These are phyloP conservation scores for Ophioninae sp. DNA, from an alignment of 2,888 invertebrate genomes.

Conservation along the genomic window DNA sequence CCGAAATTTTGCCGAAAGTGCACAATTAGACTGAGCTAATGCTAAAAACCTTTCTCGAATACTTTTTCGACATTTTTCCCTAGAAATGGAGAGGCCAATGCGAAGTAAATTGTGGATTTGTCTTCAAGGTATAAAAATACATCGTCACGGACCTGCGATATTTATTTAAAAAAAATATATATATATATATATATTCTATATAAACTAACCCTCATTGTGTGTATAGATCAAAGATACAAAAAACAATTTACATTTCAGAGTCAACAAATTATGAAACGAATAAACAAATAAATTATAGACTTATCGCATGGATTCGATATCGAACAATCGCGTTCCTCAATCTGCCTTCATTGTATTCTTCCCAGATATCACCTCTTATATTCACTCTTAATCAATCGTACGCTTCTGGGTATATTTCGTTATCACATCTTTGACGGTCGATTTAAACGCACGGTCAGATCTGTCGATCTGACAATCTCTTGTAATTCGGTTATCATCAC, in stretches of 20 bases:
- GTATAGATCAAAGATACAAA: neutral
- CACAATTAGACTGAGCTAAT: no score
- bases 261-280: neutral
- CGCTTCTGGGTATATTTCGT: neutral
- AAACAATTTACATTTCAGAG: neutral
- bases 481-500: neutral
- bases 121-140: no score
- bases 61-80: no score
- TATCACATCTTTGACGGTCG: neutral
- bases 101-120: no score
- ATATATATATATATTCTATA: no score
- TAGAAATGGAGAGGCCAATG: no score
- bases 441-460: neutral
- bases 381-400: neutral
- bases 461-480: neutral
- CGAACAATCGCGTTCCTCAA: neutral
- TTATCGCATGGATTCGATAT: neutral
- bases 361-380: neutral
- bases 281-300: neutral
- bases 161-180: no score
- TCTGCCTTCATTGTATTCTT: neutral
- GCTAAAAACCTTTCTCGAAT: no score
- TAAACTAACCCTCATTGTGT: no score
- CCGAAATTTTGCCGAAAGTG: no score
- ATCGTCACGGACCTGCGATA: no score